phyloP scores from a whole-genome alignment of 64 coral and sea anemone species.

The Montipora capricornis region DNA sequence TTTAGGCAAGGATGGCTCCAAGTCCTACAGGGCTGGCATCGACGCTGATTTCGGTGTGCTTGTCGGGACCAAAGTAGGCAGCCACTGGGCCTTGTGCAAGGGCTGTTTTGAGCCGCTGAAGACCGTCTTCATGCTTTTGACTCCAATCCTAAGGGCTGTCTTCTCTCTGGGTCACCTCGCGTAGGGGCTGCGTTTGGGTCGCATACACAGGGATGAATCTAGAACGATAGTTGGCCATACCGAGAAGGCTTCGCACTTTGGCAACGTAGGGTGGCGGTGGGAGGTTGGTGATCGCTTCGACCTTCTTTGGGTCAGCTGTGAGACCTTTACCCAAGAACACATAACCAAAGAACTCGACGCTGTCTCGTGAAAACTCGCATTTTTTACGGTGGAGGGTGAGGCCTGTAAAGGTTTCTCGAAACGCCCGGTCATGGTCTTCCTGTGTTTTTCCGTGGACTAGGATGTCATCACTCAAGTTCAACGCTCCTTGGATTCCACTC shows the following conservation, averaged over 20 bases:
- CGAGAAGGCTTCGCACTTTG: too few species aligned
- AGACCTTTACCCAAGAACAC: too few species aligned
- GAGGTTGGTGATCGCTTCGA: constrained; percentile 46
- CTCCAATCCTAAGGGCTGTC: too few species aligned
- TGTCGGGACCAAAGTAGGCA: constrained; percentile 58
- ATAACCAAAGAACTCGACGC: too few species aligned
- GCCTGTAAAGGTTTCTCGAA: constrained; percentile 44
- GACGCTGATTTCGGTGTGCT: not conserved
- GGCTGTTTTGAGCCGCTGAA: too few species aligned
- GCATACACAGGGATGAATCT: constrained; percentile 4
- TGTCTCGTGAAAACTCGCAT: too few species aligned
- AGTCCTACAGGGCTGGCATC: too few species aligned
- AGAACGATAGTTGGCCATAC: too few species aligned
- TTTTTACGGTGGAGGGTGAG: constrained; percentile 36
- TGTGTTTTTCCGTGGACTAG: too few species aligned
- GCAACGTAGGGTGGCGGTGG: not conserved
- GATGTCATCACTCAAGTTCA: not conserved
- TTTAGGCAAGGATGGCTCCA: constrained; percentile 1
- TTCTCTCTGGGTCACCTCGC: constrained; percentile 29
- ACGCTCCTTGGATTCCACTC: constrained; percentile 39
- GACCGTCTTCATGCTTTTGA: too few species aligned
- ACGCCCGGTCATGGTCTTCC: not conserved
- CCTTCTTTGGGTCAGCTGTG: constrained; percentile 56
- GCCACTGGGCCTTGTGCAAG: constrained; percentile 34
- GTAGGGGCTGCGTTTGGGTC: constrained; percentile 34